phyloP scores from a whole-genome alignment of 2,113 vertebrate genomes.

The Sturnus vulgaris region DNA sequence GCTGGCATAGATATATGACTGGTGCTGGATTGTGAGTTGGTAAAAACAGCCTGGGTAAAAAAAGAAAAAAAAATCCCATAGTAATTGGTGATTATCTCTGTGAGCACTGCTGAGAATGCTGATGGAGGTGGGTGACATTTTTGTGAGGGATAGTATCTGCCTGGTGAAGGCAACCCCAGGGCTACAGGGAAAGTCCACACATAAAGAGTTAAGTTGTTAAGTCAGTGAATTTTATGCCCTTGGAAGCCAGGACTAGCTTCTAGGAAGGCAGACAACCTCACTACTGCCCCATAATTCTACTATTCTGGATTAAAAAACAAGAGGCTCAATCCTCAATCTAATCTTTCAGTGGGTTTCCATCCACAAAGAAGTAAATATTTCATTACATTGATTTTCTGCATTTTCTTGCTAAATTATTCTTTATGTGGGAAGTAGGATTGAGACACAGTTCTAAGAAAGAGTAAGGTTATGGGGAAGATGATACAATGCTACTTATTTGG shows the following conservation, averaged over 20 bases:
- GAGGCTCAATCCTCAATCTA: not conserved
- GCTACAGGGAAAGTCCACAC: not conserved
- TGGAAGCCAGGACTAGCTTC: not conserved
- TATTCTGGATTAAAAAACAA: not conserved
- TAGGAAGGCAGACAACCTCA: not conserved
- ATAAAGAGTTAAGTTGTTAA: not conserved
- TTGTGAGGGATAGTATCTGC: not conserved
- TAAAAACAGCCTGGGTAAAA: conserved; percentile 73
- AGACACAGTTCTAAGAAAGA: not conserved
- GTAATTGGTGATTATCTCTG: not conserved
- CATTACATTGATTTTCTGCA: not conserved
- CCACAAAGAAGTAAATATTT: not conserved
- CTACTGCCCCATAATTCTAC: not conserved
- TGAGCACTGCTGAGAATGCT: not conserved
- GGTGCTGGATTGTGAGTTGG: conserved; percentile 64
- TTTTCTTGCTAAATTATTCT: not conserved
- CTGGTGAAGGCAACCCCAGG: not conserved
- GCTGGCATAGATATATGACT: conserved; percentile 52
- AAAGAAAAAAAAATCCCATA: not conserved
- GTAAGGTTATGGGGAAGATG: not conserved
- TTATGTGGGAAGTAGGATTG: not conserved
- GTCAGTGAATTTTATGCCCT: not conserved
- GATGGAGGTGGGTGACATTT: not conserved
- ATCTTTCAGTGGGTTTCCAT: not conserved
- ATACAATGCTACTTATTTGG: not conserved